A percentile compares a stretch with the other conserved stretches of the same genome.
Conservation (phyloP, 92 coral and sea anemone genomes). For the Siderastrea radians region DNA sequence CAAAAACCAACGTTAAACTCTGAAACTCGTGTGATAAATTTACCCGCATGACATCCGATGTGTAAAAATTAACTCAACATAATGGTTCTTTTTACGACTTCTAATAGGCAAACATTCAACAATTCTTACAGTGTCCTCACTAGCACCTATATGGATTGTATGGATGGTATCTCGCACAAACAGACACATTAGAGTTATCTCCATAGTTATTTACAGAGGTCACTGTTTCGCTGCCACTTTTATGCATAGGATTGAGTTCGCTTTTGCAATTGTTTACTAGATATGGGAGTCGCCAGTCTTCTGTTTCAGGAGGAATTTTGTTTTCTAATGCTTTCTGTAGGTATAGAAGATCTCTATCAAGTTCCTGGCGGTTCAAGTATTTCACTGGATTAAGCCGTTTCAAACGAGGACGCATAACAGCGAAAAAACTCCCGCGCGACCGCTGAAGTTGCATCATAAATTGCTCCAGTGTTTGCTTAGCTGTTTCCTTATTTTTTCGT, state of each 20-base stretch:
- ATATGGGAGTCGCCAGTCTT: slow-evolving; percentile 49
- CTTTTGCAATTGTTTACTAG: slow-evolving; percentile 35
- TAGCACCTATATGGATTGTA: too few relatives aligned
- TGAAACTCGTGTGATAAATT: too few relatives aligned
- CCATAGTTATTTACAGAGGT: too few relatives aligned
- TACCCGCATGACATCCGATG: too few relatives aligned
- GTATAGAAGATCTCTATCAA: slow-evolving; percentile 50
- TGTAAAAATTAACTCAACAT: too few relatives aligned
- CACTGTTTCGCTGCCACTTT: background rate
- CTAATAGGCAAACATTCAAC: too few relatives aligned
- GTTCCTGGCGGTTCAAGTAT: slow-evolving; percentile 43
- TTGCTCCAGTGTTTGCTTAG: slow-evolving; percentile 48
- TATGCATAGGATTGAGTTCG: slow-evolving; percentile 14
- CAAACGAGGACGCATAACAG: slow-evolving; percentile 20
- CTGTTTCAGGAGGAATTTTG: slow-evolving; percentile 59
- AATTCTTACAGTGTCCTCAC: too few relatives aligned
- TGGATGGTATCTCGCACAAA: too few relatives aligned
- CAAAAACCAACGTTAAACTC: too few relatives aligned
- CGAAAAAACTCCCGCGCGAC: slow-evolving; percentile 31
- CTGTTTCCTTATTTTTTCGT: slow-evolving; percentile 48
- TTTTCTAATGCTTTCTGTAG: slow-evolving; percentile 47
- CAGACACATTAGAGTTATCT: too few relatives aligned
- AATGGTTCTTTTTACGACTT: too few relatives aligned
- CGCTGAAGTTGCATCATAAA: slow-evolving; percentile 39
- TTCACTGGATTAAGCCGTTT: slow-evolving; percentile 13